phyloP scores from a whole-genome alignment of 2,888 invertebrate genomes.

The Acleris cristana region DNA sequence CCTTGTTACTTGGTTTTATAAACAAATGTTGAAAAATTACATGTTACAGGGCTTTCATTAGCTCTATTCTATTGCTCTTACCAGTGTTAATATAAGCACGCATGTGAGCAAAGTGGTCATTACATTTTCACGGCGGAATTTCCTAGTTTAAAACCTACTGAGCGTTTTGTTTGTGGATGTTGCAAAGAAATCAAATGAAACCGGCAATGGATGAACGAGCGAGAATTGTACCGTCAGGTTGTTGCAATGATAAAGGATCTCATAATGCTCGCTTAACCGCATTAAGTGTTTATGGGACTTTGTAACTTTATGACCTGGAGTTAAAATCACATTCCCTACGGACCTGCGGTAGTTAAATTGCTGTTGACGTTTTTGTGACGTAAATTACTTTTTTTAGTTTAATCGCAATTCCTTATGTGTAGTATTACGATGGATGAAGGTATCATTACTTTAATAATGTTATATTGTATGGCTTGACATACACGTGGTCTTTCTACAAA shows the following conservation, averaged over 20 bases:
- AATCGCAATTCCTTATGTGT: constrained; percentile 14
- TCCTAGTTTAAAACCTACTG: constrained; percentile 16
- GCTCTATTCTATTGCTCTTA: constrained; percentile 42
- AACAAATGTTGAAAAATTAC: constrained; percentile 59
- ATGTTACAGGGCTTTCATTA: constrained; percentile 59
- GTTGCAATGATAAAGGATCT: constrained; percentile 11
- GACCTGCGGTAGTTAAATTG: not conserved
- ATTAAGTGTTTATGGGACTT: constrained; percentile 27
- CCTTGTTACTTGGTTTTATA: constrained; percentile 55
- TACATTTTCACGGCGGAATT: constrained; percentile 7
- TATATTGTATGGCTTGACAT: not conserved
- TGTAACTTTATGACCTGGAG: constrained; percentile 25
- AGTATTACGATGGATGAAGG: constrained; percentile 18
- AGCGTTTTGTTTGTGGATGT: not conserved
- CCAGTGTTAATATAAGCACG: constrained; percentile 17
- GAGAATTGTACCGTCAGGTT: not conserved
- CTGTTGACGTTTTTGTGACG: constrained; percentile 31
- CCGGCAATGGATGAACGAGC: constrained; percentile 7
- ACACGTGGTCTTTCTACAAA: constrained; percentile 3
- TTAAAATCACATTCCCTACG: constrained; percentile 23
- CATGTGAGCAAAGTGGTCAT: constrained; percentile 6
- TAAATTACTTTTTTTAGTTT: constrained; percentile 32
- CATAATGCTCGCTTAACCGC: constrained; percentile 16
- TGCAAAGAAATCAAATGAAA: not conserved
- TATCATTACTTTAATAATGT: constrained; percentile 27